Base-by-base conservation (phyloP, 2,888 invertebrate genomes). In the Melinaea menophilus region DNA sequence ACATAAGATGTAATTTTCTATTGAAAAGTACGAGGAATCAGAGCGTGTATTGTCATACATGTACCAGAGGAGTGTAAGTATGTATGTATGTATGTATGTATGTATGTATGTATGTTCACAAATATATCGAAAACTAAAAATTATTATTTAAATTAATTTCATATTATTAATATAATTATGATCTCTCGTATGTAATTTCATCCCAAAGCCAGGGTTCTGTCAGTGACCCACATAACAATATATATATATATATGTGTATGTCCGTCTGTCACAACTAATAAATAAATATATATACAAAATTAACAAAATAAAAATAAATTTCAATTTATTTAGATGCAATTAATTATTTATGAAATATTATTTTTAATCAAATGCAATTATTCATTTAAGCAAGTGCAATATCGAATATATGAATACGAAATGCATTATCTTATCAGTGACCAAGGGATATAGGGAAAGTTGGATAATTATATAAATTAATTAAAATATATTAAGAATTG, bases 11-110 rank as follows among this genome's bases (percentile, higher is more conserved):
- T 34, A 59, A 41, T 55, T 60, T 46, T 56, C 60, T 51, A 60
- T 60, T 55, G 48, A 35, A 54, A 46, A 63, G 51, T 57, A 34
- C 41, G 55, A 63, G 56, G 66, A 68, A 72, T 67, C 64, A 67
- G 71, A 72, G 72, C 72, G 69, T 71, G 68, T 47, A 62, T 56
- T 72, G 72, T 71, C 70, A 62, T 55, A 63, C 54, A 55, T 56
- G 59, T 65, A 62, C 58, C 55, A 47, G 37, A 57, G 31, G 62
- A 56, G 59, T 61, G 56, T 54, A 13, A 12, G 47, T 58, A 57
- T 45, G 12, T 57, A 47, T 46, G 34, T 33, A 47, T 58, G 41
- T 46, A n/a, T n/a, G n/a, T n/a, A n/a, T n/a, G n/a, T 54, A 13
- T 33, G 47, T 58, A 57, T 45, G 12, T 57, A 47, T 46, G 34